A percentile compares a stretch with the other conserved stretches of the same genome.
phyloP scores from a whole-genome alignment of 1,140 invertebrate genomes.

The Maconellicoccus hirsutus region DNA sequence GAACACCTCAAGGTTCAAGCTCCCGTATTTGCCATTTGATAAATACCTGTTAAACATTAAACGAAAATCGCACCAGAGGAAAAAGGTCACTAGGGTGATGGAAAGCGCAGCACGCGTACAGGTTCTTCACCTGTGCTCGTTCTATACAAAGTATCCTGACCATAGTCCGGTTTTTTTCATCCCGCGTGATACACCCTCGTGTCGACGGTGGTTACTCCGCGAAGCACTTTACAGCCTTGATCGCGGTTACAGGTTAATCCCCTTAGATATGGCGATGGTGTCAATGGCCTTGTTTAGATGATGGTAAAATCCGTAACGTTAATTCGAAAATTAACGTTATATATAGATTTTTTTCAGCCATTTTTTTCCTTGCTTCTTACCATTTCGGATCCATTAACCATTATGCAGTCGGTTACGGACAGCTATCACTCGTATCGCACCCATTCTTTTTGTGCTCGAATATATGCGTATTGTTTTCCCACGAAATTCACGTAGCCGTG shows the following conservation, averaged over 20 bases:
- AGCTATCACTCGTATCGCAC: not conserved
- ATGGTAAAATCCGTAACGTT: not conserved
- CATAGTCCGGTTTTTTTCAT: not conserved
- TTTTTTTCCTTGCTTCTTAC: too few relatives aligned
- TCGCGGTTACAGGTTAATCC: not conserved
- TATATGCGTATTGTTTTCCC: not conserved
- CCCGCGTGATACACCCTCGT: not conserved
- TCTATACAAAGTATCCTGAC: not conserved
- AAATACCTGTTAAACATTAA: too few relatives aligned
- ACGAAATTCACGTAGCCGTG: not conserved
- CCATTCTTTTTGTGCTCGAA: not conserved
- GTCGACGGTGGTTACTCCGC: not conserved
- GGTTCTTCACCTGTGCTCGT: not conserved
- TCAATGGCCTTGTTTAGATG: not conserved
- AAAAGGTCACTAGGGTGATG: too few relatives aligned
- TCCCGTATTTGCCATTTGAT: too few relatives aligned
- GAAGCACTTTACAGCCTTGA: too few relatives aligned
- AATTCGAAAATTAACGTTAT: conserved; percentile 5
- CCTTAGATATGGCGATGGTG: not conserved
- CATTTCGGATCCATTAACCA: not conserved
- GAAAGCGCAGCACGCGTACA: too few relatives aligned
- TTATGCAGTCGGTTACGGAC: conserved; percentile 1
- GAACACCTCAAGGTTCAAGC: too few relatives aligned
- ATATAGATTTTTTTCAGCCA: not conserved
- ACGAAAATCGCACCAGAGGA: too few relatives aligned